These are phyloP conservation scores for Megalopta genalis DNA, from an alignment of 1,140 invertebrate species.

Conservation along the genomic window DNA sequence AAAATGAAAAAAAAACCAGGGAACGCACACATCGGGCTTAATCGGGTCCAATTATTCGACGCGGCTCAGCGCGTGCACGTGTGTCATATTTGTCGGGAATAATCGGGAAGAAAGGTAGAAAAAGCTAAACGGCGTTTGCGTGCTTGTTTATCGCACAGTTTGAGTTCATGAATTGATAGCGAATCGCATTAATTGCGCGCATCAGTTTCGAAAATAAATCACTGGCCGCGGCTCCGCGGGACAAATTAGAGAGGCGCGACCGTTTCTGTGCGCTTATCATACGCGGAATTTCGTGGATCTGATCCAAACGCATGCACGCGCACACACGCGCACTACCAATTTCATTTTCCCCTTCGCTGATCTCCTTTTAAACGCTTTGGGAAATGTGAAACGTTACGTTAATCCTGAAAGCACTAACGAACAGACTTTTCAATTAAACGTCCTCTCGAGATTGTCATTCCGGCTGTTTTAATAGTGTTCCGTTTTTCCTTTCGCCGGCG, in stretches of 20 bases:
- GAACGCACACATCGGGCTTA: background rate
- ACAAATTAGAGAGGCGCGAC: conserved; percentile 23
- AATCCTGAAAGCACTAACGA: background rate
- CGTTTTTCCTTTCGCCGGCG: background rate
- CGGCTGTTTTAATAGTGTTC: background rate
- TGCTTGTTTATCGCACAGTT: conserved; percentile 40
- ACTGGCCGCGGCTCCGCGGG: conserved; percentile 13
- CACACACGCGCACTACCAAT: conserved; percentile 1
- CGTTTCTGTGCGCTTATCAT: conserved; percentile 36
- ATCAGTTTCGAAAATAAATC: conserved; percentile 55
- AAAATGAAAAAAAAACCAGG: too few relatives aligned
- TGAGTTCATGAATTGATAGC: conserved; percentile 46
- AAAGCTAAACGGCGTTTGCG: conserved; percentile 26
- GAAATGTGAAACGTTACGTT: conserved; percentile 9
- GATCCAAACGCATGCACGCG: background rate
- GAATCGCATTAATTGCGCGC: conserved; percentile 54
- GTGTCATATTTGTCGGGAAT: background rate
- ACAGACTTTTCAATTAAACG: conserved; percentile 12
- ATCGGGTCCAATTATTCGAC: conserved; percentile 52
- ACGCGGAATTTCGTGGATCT: conserved; percentile 31
- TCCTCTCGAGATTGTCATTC: background rate
- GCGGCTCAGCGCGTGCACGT: background rate
- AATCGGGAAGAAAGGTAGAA: conserved; percentile 3
- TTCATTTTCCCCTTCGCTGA: conserved; percentile 26
- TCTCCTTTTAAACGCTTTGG: conserved; percentile 13